Evolutionary conservation across 2,113 vertebrate genomes (phyloP).

Genomic region (Oriolus oriolus): DNA sequence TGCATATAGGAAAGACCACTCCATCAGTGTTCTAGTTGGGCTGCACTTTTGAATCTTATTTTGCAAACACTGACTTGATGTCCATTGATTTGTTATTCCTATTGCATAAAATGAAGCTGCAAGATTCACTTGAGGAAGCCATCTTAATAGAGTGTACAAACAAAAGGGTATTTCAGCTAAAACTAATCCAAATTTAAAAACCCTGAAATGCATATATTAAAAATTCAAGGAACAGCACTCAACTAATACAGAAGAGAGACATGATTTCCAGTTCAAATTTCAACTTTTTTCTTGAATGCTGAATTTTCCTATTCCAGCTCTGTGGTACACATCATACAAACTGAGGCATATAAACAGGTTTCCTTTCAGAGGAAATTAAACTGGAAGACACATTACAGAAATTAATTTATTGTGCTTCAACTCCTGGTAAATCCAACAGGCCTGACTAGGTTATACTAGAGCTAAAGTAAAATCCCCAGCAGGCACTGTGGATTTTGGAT

Average conservation of each 20-base stretch:
- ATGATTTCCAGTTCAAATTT: neutral
- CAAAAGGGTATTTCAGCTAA: neutral
- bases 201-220: rapidly evolving
- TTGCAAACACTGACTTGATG: neutral
- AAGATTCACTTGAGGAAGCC: neutral
- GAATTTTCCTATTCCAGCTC: neutral
- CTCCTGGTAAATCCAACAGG: neutral
- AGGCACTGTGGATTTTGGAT: neutral
- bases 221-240: neutral
- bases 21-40: neutral
- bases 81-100: neutral
- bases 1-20: neutral
- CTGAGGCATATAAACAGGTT: neutral
- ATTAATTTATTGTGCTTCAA: neutral
- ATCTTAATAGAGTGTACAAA: neutral
- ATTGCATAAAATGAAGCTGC: neutral
- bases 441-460: neutral
- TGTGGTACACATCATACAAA: neutral
- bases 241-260: neutral
- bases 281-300: neutral
- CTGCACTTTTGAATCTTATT: neutral
- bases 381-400: neutral
- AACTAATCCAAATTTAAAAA: neutral
- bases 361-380: neutral
- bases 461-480: neutral